A percentile compares a stretch with the other conserved stretches of the same genome.
Conservation (phyloP, 2,797 vertebrate genomes). For the Gallirallus australis region DNA sequence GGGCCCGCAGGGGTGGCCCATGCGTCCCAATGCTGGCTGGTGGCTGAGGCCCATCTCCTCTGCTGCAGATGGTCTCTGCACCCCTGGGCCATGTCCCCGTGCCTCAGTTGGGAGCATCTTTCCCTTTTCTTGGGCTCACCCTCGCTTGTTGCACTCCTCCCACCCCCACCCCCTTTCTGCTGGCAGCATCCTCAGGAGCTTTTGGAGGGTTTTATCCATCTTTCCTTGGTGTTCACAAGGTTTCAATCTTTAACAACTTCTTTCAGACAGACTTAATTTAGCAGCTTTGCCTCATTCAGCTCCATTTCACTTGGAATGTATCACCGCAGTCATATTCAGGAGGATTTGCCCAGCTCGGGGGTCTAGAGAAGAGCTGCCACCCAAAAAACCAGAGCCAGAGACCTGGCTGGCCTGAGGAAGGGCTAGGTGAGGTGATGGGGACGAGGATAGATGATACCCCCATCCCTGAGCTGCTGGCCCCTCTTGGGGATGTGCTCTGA, state of each 20-base stretch:
- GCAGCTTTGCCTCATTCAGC: background rate
- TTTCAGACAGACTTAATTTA: background rate
- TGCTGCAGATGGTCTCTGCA: accelerated
- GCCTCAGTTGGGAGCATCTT: background rate
- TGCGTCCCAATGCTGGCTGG: accelerated
- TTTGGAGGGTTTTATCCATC: background rate
- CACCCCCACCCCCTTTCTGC: background rate
- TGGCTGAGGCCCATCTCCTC: background rate
- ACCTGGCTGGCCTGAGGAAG: accelerated
- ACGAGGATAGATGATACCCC: accelerated
- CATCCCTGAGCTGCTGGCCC: background rate
- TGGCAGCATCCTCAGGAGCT: background rate
- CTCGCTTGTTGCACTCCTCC: background rate
- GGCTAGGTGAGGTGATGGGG: background rate
- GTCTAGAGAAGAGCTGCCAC: background rate
- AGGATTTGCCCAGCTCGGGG: background rate
- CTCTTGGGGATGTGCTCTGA: accelerated
- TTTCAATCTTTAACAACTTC: background rate
- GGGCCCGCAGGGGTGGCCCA: accelerated
- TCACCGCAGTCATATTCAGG: accelerated
- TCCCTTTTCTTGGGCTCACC: background rate
- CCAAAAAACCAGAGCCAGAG: accelerated
- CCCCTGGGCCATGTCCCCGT: background rate
- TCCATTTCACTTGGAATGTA: background rate
- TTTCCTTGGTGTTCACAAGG: background rate